Base-by-base conservation (phyloP, 2,888 invertebrate species). In the Heterodera filipjevi region DNA sequence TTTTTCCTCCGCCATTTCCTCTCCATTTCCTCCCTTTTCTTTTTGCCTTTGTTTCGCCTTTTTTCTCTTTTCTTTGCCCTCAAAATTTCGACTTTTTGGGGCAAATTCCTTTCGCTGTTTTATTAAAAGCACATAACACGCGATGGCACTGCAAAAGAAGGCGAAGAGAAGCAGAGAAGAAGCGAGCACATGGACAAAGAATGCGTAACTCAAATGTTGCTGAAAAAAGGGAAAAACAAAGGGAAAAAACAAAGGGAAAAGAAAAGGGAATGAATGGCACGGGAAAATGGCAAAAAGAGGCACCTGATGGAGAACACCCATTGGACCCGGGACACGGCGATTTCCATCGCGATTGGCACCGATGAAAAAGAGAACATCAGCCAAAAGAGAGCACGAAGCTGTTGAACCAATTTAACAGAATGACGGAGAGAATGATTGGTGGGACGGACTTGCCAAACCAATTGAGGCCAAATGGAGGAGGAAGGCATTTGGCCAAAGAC, bases 141-240 rank as follows among this genome's bases (percentile, higher is more conserved):
- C 78, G n/a, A 81, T 66, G 16, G 75, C 74, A 44, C 81, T 78
- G 33, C 81, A 82, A 16, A 87, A 53, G 70, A 84, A 84, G 8
- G 86, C 86, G 44, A 80, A 78, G 53, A 84, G 79, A 82, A 86
- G 83, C 76, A 84, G 82, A 32, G 85, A 72, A 19, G 87, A 87
- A 30, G 86, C 87, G 78, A 87, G 82, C 27, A 86, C 75, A 78
- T 87, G 87, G 12, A 87, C 82, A 78, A 87, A 88, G 84, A 87
- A 88, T 46, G 87, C 88, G 77, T 86, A 88, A 66, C 87, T 87
- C 77, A 88, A 84, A 71, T 84, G 79, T 83, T 88, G 88, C 85
- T 87, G 75, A 59, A 59, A 3, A 22, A 8, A 27, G n/a, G 59
- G 59, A 5, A 59, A 8, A 49, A 14, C 19, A 19, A 12, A 14